Evolutionary conservation across 2,888 invertebrate genomes (phyloP).

Genomic region (Oxyteleia sp.): DNA sequence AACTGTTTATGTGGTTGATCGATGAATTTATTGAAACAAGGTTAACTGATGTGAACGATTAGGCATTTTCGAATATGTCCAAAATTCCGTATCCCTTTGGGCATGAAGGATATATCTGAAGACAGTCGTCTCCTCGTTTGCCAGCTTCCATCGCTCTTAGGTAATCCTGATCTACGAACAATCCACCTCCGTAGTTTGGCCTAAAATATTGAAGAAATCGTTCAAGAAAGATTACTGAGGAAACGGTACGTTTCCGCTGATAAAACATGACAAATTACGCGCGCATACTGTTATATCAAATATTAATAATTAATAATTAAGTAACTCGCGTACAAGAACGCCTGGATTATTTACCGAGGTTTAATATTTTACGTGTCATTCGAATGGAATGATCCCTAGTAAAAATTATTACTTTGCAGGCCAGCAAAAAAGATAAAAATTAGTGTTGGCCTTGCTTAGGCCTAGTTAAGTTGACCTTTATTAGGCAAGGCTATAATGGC

Average conservation of each 20-base stretch:
- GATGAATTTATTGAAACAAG: constrained; percentile 7
- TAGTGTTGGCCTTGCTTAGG: too few relatives aligned
- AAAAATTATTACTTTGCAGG: too few relatives aligned
- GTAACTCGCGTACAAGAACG: not conserved
- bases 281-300: constrained; percentile 20
- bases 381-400: too few relatives aligned
- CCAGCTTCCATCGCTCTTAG: constrained; percentile 90
- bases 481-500: too few relatives aligned
- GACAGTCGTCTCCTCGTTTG: constrained; percentile 90
- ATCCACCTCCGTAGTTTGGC: constrained; percentile 89
- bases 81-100: constrained; percentile 90
- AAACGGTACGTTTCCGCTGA: constrained; percentile 51
- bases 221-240: constrained; percentile 66
- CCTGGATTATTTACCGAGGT: too few relatives aligned
- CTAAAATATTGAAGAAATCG: constrained; percentile 86
- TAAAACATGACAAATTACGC: constrained; percentile 61
- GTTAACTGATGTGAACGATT: constrained; percentile 32
- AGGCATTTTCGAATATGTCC: constrained; percentile 86
- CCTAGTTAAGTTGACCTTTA: too few relatives aligned
- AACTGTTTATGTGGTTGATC: too few relatives aligned
- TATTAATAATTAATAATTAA: constrained; percentile 66
- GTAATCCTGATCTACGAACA: constrained; percentile 89
- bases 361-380: too few relatives aligned
- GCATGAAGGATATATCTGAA: constrained; percentile 90
- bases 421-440: too few relatives aligned